A percentile compares a stretch with the other conserved stretches of the same genome.
Conservation (phyloP, 2,113 vertebrate genomes). For the Erythrocercus mccallii region DNA sequence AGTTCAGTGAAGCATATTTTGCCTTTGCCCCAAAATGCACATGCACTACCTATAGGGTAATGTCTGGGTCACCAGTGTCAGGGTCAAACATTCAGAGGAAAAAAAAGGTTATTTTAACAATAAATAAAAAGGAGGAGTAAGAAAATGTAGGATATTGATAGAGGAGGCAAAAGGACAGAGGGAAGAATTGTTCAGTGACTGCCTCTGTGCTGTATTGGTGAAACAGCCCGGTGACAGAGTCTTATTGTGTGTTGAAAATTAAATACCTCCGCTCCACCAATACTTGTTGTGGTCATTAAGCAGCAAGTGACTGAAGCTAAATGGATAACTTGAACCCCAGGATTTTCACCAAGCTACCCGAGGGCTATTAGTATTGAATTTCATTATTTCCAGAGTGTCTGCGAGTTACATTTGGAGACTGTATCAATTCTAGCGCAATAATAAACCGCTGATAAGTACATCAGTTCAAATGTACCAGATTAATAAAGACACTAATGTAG, state of each 20-base stretch:
- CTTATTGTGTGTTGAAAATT: not conserved
- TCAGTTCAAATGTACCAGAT: conserved; percentile 23
- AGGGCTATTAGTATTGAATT: conserved; percentile 26
- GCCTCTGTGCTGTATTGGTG: not conserved
- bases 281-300: conserved; percentile 25
- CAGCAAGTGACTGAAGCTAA: conserved; percentile 34
- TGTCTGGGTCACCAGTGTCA: not conserved
- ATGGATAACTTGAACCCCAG: conserved; percentile 17
- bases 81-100: not conserved
- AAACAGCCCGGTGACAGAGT: not conserved
- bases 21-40: not conserved
- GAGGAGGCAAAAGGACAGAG: not conserved
- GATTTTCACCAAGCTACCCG: conserved; percentile 2
- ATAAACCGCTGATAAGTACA: not conserved
- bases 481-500: conserved; percentile 36
- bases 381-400: conserved; percentile 17
- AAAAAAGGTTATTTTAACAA: not conserved
- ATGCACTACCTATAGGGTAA: not conserved
- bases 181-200: not conserved
- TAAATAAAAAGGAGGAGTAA: not conserved
- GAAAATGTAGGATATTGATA: not conserved
- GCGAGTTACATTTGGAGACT: not conserved
- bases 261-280: not conserved
- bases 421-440: conserved; percentile 6
- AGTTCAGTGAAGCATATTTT: not conserved